Evolutionary conservation across 2,888 invertebrate species (phyloP), one percentile per base, ranked within the genome.

Genomic region (Hipparchia semele): DNA sequence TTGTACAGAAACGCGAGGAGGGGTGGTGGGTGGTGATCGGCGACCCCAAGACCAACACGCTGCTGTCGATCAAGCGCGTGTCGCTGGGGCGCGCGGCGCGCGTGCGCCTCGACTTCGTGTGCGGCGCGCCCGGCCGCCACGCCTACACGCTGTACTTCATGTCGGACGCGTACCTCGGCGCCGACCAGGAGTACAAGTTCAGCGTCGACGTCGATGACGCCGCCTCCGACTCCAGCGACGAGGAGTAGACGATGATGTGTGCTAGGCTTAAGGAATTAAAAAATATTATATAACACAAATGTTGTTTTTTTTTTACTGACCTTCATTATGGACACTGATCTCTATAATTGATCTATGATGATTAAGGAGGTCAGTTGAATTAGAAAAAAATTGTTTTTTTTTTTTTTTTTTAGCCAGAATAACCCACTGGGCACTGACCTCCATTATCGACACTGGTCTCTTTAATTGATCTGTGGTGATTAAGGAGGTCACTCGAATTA

Each of bases 11-110:
- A 95, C 96, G 98, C 69, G 98, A 98, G 86, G 98, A 98, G 88
- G 98, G 98, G 68, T 98, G 98, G 98, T 99, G 99, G 99, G 98
- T 99, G 58, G 99, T 99, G 9, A 98, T 99, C 79, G 99, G 99
- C 0, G 99, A 99, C 86, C 98, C 99, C 0, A 98, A 98, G 86
- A 95, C 96, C 51, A 99, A 99, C 94, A 98, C 98, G 0, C 94
- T 99, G 62, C 95, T 99, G 7, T 99, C 99, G 9, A 99, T 99
- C 88, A 99, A 99, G 90, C 95, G 65, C 51, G 65, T 65, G 10
- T 65, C 58, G 8, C 58, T 58, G 13, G 58, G 58, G 2, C 58
- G 99, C 56, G 95, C 99, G 46, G 98, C 58, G 13, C 13, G 97
- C 78, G 87, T 96, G 13, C 96, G 96, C 71, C 92, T 99, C 68